Percentiles rank a stretch among this genome's conserved stretches.
Conservation (phyloP, 2,113 vertebrate genomes). For the Paraplagusia blochii region DNA sequence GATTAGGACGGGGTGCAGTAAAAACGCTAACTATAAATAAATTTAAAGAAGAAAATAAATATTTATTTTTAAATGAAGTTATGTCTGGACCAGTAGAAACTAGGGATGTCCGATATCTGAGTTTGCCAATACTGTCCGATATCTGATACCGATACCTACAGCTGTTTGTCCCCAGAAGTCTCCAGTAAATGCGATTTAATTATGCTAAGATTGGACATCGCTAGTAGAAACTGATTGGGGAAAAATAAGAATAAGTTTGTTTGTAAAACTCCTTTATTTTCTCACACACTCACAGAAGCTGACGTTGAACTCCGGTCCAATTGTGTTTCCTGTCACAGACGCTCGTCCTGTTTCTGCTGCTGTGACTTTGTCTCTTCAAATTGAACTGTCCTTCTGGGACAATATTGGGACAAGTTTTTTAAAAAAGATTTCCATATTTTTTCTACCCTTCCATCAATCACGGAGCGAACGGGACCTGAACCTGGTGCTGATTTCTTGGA, state of each 20-base stretch:
- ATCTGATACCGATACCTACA: too few species aligned
- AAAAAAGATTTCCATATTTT: too few species aligned
- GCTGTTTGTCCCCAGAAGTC: too few species aligned
- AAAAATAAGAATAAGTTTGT: slow-evolving; percentile 20
- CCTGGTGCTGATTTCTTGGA: slow-evolving; percentile 53
- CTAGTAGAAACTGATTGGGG: slow-evolving; percentile 45
- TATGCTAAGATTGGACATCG: too few species aligned
- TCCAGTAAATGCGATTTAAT: too few species aligned
- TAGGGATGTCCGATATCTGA: too few species aligned
- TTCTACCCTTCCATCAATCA: not conserved
- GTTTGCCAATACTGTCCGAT: too few species aligned
- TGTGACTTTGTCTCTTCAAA: slow-evolving; percentile 3
- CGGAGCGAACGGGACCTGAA: slow-evolving; percentile 41
- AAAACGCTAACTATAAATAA: slow-evolving; percentile 59
- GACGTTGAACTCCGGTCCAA: too few species aligned
- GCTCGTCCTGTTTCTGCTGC: not conserved
- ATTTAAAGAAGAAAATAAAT: slow-evolving; percentile 69
- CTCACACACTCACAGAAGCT: slow-evolving; percentile 40
- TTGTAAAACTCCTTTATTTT: slow-evolving; percentile 26
- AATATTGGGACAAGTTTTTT: slow-evolving; percentile 9
- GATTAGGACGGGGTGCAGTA: slow-evolving; percentile 56
- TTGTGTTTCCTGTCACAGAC: too few species aligned
- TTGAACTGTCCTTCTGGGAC: slow-evolving; percentile 11
- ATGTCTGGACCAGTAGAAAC: slow-evolving; percentile 44
- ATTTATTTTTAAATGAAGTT: slow-evolving; percentile 82